phyloP scores from a whole-genome alignment of 2,888 invertebrate species.

The Harpalus rufipes region DNA sequence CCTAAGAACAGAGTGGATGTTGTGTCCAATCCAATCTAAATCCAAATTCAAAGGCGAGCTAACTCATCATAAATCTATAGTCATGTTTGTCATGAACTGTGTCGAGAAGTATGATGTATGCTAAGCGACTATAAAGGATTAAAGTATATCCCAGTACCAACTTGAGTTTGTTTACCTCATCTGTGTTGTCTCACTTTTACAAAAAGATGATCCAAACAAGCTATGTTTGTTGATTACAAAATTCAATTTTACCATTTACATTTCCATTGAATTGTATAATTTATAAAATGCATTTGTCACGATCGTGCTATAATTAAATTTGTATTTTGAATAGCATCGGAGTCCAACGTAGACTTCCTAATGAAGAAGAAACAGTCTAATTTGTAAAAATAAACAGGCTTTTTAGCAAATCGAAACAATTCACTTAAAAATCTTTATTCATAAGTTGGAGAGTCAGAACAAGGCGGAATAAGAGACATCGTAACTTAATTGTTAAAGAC shows the following conservation, averaged over 20 bases:
- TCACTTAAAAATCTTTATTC: conserved; percentile 53
- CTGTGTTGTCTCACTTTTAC: too few species aligned
- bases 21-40: too few species aligned
- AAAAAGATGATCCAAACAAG: too few species aligned
- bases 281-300: not conserved
- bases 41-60: too few species aligned
- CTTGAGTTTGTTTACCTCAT: too few species aligned
- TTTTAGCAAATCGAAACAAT: conserved; percentile 44
- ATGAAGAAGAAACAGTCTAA: conserved; percentile 41
- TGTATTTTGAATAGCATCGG: conserved; percentile 10
- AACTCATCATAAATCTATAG: too few species aligned
- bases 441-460: conserved; percentile 41
- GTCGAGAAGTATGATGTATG: too few species aligned
- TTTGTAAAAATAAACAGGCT: conserved; percentile 48
- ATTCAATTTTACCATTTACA: not conserved
- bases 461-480: conserved; percentile 49
- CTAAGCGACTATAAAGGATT: too few species aligned
- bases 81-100: too few species aligned
- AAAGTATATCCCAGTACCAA: too few species aligned
- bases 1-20: too few species aligned
- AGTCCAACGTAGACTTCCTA: not conserved
- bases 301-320: conserved; percentile 1
- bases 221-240: not conserved
- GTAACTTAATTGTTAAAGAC: conserved; percentile 58
- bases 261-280: not conserved